Conservation (phyloP, 2,113 vertebrate species). For the Hyaena hyaena region DNA sequence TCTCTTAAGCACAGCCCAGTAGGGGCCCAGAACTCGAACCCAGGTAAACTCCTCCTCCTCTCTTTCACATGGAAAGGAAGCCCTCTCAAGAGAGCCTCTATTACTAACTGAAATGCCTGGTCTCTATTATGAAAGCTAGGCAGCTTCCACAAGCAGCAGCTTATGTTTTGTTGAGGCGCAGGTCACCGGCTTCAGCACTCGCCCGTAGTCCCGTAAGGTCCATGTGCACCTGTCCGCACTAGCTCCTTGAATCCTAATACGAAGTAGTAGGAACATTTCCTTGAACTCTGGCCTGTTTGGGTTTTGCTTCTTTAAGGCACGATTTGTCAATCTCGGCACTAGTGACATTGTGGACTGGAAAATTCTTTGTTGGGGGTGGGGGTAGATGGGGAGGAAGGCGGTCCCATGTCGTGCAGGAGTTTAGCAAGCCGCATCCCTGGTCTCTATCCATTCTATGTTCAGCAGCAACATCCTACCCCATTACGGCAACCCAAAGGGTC, state of each 20-base stretch:
- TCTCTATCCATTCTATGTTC: background rate
- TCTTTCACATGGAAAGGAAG: background rate
- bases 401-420: background rate
- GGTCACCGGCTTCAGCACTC: background rate
- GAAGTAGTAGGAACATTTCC: background rate
- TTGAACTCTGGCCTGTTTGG: background rate
- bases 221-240: background rate
- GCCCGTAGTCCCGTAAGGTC: too few species aligned
- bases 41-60: too few species aligned
- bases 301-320: conserved; percentile 28
- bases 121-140: background rate
- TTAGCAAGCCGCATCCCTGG: background rate
- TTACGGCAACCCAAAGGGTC: background rate
- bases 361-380: background rate
- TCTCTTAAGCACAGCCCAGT: background rate
- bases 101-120: background rate
- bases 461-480: background rate
- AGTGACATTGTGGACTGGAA: background rate
- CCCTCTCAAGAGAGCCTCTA: background rate
- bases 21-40: background rate
- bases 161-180: background rate
- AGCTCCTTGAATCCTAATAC: background rate
- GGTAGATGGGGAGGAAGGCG: background rate
- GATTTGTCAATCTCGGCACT: background rate
- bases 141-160: background rate